phyloP scores from a whole-genome alignment of 2,888 invertebrate genomes.

The Gasteruption jaculator region DNA sequence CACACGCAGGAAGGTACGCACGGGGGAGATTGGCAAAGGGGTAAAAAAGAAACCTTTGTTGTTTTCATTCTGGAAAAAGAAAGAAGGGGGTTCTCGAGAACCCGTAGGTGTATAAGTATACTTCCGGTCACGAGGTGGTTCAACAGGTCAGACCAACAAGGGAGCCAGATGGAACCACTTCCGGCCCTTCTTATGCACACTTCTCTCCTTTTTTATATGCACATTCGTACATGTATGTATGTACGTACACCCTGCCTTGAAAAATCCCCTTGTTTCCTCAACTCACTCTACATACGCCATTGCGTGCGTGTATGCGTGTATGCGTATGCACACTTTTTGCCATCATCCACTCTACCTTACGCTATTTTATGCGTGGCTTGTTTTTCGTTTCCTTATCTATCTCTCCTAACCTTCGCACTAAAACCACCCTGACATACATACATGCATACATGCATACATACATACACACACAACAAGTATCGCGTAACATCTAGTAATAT shows the following conservation, averaged over 20 bases:
- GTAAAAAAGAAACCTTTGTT: slow-evolving; percentile 44
- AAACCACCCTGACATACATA: slow-evolving; percentile 11
- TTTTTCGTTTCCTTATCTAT: slow-evolving; percentile 6
- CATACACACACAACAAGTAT: slow-evolving; percentile 15
- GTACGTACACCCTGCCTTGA: no score
- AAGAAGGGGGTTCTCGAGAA: slow-evolving; percentile 23
- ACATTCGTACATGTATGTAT: slow-evolving; percentile 10
- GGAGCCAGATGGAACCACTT: slow-evolving; percentile 52
- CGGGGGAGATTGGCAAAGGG: no score
- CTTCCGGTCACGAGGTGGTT: slow-evolving; percentile 52
- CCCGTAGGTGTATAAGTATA: slow-evolving; percentile 43
- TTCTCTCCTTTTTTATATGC: slow-evolving; percentile 12
- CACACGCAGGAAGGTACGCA: no score
- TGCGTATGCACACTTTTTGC: slow-evolving; percentile 15
- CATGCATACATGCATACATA: slow-evolving; percentile 13
- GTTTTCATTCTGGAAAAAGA: slow-evolving; percentile 26
- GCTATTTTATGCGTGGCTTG: slow-evolving; percentile 23
- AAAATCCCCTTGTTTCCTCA: no score
- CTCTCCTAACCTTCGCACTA: neutral
- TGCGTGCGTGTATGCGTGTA: neutral
- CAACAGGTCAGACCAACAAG: slow-evolving; percentile 51
- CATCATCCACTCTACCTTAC: slow-evolving; percentile 17
- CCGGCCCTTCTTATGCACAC: slow-evolving; percentile 33
- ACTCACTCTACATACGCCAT: no score
- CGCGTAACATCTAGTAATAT: no score